Base-by-base conservation (phyloP, 2,113 vertebrate species). In the Tamias sibiricus region DNA sequence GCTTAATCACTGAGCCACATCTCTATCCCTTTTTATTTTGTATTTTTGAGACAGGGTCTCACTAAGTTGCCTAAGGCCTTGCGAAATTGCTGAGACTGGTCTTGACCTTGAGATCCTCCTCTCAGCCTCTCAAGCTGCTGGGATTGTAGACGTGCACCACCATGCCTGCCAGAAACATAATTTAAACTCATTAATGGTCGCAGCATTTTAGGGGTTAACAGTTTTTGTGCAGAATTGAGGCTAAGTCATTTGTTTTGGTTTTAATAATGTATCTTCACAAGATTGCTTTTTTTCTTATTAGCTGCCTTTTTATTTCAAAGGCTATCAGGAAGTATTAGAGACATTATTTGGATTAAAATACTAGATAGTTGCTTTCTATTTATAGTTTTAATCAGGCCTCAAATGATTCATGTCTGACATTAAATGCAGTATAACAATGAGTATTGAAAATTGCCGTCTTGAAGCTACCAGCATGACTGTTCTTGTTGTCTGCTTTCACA, bases 291-390 rank as follows among this genome's bases (percentile, higher is more conserved):
- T 97, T 96, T 94, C 57, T 89, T 94, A 69, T 92, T 96, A 77
- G 35, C 66, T 76, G 19, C 19, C 52, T 96, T 97, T 97, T 96
- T 91, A 44, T 97, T 71, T 83, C 81, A 49, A 26, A 47, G 28
- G 71, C 32, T 97, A 35, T 5, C 24, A 49, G 52, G 32, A 24
- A 32, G 13, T 71, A 85, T 88, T 81, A 88, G 96, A 94, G 93
- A 68, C 68, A 76, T 84, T 92, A 57, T 87, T 97, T 95, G 97
- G 81, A 97, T 97, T 93, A 97, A 97, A 98, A 97, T 95, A 22
- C 35, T 88, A 52, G 69, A 68, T 72, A 97, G 32, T 28, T 97
- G 84, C 62, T 96, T 96, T 94, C 71, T 94, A 42, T 96, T 96
- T 97, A 66, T 87, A 52, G 7, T 37, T 98, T 96, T 91, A 95